Conservation (phyloP, 1,140 invertebrate genomes). For the Camponotus floridanus region DNA sequence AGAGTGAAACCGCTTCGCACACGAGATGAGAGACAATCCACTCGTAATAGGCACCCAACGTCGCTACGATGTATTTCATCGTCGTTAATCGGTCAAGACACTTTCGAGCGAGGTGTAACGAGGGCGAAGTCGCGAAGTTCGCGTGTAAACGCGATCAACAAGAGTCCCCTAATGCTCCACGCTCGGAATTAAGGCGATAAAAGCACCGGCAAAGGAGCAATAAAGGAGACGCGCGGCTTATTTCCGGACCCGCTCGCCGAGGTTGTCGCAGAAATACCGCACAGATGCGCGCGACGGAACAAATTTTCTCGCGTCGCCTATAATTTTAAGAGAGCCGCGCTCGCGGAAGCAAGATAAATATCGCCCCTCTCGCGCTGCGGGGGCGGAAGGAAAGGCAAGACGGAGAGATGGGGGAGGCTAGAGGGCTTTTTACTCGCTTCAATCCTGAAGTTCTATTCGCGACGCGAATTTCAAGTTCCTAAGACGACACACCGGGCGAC, state of each 20-base stretch:
- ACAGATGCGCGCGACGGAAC: conserved; percentile 50
- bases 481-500: conserved; percentile 1
- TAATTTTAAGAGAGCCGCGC: conserved; percentile 59
- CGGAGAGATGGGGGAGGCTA: background rate
- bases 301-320: conserved; percentile 68
- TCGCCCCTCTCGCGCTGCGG: conserved; percentile 9
- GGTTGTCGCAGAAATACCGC: conserved; percentile 29
- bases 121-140: conserved; percentile 35
- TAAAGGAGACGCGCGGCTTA: conserved; percentile 66
- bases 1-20: background rate
- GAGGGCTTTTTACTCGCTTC: conserved; percentile 45
- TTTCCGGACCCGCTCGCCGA: conserved; percentile 15
- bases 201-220: conserved; percentile 46
- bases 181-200: conserved; percentile 62
- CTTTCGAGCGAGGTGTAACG: background rate
- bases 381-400: background rate
- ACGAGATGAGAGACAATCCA: background rate
- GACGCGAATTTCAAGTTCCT: conserved; percentile 54
- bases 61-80: background rate
- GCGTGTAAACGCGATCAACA: conserved; percentile 48
- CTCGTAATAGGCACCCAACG: background rate
- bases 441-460: conserved; percentile 50
- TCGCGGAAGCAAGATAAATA: conserved; percentile 70
- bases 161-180: conserved; percentile 6
- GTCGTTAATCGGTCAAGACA: conserved; percentile 45